Base-by-base conservation (phyloP, 1,140 invertebrate genomes). In the Cotesia chilonis region DNA sequence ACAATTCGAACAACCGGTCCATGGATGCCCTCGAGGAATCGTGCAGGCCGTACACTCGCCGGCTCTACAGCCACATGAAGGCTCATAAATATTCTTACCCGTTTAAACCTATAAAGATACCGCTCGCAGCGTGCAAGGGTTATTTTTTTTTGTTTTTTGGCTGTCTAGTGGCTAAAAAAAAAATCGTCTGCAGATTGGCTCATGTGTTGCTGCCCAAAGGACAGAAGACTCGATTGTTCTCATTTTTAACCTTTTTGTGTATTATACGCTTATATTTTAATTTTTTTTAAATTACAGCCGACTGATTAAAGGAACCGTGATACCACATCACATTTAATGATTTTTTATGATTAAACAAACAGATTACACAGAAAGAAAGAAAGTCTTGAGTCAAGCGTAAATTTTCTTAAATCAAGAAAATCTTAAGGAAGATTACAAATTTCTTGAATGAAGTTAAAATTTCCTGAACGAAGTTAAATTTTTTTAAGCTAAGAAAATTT, bases 61-160 rank as follows among this genome's bases (percentile, higher is more conserved):
- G 71, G 37, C 67, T 64, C 70, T 47, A 47, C 6, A 47, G 70
- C 78, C 75, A 76, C 76, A 68, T 72, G 77, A 77, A 82, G 78
- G 81, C 77, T 85, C 85, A 79, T 87, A 87, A 86, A 86, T 86
- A 85, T 85, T 85, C 80, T 61, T 74, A 74, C 55, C 74, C 71
- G 77, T 78, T 77, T 80, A 84, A 81, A 78, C 76, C 74, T 83
- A 82, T 86, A 85, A 86, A 86, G 81, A 82, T 85, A 85, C 81
- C 81, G 83, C 83, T 85, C 77, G 78, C 78, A 78, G 80, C 76
- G 76, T 74, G 75, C 75, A 85, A 85, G 80, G 84, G 83, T 85
- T 85, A 84, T 81, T 71, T 72, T 69, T 76, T 74, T 71, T 47
- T 47, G 1, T 10, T 72, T 75, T 65, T 41, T 38, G 41, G 72